Evolutionary conservation across 2,888 invertebrate genomes (phyloP).

Genomic region (Cartodere bifasciata): DNA sequence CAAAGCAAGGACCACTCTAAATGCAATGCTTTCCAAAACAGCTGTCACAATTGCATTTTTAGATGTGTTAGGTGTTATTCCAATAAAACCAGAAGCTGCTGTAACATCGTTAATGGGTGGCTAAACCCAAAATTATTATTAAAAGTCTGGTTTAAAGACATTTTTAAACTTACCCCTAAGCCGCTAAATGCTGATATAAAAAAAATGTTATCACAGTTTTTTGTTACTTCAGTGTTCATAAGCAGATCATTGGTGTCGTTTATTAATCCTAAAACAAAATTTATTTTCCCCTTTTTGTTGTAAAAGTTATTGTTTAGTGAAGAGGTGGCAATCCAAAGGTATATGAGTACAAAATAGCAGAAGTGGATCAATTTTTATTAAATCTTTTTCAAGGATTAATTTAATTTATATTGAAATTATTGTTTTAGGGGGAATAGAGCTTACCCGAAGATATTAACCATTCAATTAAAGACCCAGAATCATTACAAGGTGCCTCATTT

Average conservation of each 20-base stretch:
- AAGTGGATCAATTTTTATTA: neutral
- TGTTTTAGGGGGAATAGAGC: too few relatives aligned
- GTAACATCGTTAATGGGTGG: conserved; percentile 79
- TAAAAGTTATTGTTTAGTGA: too few relatives aligned
- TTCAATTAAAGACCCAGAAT: conserved; percentile 75
- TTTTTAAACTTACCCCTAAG: conserved; percentile 49
- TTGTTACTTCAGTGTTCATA: too few relatives aligned
- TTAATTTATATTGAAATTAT: conserved; percentile 6
- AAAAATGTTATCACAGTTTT: conserved; percentile 70
- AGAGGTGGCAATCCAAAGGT: too few relatives aligned
- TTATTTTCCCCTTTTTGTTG: too few relatives aligned
- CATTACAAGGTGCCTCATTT: conserved; percentile 78
- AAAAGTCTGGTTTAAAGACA: conserved; percentile 2
- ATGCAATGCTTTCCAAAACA: conserved; percentile 75
- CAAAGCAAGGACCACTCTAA: conserved; percentile 66
- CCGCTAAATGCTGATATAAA: conserved; percentile 88
- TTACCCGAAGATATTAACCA: conserved; percentile 71
- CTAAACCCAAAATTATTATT: too few relatives aligned
- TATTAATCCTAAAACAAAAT: too few relatives aligned
- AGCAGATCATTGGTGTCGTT: too few relatives aligned
- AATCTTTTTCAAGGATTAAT: conserved; percentile 2
- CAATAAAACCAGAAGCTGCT: conserved; percentile 76
- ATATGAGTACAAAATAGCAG: conserved; percentile 1
- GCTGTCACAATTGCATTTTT: conserved; percentile 72
- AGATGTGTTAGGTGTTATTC: conserved; percentile 57